Percentiles rank a stretch among this genome's conserved stretches.
phyloP scores from a whole-genome alignment of 2,797 vertebrate genomes.

The Lagocephalus sceleratus region DNA sequence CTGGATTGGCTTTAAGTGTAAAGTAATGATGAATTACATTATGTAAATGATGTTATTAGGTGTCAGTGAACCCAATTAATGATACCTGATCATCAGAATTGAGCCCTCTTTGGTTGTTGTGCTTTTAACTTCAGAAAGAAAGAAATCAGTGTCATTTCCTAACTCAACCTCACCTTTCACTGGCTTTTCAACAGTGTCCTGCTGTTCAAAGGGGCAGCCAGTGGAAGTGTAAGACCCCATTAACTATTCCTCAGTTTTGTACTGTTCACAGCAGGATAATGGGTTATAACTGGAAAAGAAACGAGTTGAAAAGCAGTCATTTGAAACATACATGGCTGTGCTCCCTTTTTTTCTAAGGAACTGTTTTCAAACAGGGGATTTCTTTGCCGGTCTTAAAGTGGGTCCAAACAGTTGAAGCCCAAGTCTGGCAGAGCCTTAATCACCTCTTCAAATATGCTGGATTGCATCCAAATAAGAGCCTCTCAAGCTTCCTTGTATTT shows the following conservation, averaged over 20 bases:
- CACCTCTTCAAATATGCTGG: conserved; percentile 41
- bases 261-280: conserved; percentile 35
- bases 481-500: conserved; percentile 36
- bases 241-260: conserved; percentile 25
- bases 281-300: conserved; percentile 11
- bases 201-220: conserved; percentile 16
- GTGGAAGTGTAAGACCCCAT: conserved; percentile 22
- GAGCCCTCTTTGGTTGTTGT: conserved; percentile 8
- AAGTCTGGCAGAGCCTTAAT: conserved; percentile 42
- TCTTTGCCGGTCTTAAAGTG: conserved; percentile 43
- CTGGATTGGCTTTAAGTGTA: not conserved
- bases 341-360: conserved; percentile 27
- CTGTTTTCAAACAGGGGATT: conserved; percentile 30
- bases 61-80: not conserved
- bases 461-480: conserved; percentile 38
- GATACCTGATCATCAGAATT: not conserved
- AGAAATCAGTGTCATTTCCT: conserved; percentile 7
- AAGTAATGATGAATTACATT: not conserved
- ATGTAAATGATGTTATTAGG: not conserved
- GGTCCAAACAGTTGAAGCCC: conserved; percentile 30
- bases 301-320: not conserved
- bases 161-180: conserved; percentile 21
- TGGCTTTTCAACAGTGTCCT: conserved; percentile 4
- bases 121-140: conserved; percentile 12
- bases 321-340: conserved; percentile 6